phyloP scores from a whole-genome alignment of 2,113 vertebrate genomes.

The Boulengeromyrus knoepffleri region DNA sequence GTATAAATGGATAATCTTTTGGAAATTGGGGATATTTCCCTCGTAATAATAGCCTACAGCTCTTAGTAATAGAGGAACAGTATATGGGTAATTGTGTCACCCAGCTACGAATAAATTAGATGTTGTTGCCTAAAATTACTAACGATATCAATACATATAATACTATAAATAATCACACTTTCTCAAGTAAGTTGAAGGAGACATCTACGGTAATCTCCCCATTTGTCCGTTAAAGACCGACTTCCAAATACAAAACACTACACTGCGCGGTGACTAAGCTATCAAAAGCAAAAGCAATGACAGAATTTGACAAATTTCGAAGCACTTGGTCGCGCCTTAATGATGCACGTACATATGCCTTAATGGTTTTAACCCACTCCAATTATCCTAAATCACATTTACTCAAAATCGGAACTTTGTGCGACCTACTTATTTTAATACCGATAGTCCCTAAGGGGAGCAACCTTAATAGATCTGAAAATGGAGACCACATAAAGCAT shows the following conservation, averaged over 20 bases:
- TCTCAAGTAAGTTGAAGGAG: neutral
- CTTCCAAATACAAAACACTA: neutral
- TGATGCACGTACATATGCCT: neutral
- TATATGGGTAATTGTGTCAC: neutral
- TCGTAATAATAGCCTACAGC: neutral
- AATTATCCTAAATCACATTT: slow-evolving; percentile 19
- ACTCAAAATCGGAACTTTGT: slow-evolving; percentile 44
- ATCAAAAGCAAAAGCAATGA: neutral
- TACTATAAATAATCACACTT: neutral
- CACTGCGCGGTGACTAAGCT: neutral
- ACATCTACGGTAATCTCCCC: neutral
- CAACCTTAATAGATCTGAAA: slow-evolving; percentile 58
- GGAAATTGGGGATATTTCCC: neutral
- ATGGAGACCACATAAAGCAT: slow-evolving; percentile 61
- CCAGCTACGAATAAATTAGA: neutral
- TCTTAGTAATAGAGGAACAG: neutral
- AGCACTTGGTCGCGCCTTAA: neutral
- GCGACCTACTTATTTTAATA: slow-evolving; percentile 55
- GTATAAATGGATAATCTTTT: neutral
- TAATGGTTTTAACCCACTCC: neutral
- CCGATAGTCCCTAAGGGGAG: slow-evolving; percentile 52
- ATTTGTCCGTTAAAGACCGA: neutral
- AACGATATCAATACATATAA: neutral
- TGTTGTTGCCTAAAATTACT: neutral
- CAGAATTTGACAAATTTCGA: neutral